Base-by-base conservation (phyloP, 2,797 vertebrate genomes). In the Channallabes apus region DNA sequence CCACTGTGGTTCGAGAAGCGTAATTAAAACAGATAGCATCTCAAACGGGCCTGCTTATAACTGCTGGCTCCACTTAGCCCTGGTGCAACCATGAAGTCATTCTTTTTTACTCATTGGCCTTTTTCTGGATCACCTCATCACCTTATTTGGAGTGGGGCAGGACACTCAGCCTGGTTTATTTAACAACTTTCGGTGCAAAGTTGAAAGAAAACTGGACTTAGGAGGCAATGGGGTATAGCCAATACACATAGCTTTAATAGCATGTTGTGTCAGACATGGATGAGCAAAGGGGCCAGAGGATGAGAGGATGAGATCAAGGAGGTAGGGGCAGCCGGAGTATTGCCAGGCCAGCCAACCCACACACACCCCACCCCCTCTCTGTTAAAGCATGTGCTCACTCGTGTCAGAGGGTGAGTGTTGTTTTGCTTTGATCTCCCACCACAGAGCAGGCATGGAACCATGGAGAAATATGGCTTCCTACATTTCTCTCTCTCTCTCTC, bases 71-170 rank as follows among this genome's bases (percentile, higher is more conserved):
- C 4, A 80, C 61, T 51, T 65, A 80, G 35, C 20, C 83, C 46
- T 79, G 65, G 71, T 2, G 9, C 29, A 51, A 62, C 46, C 11
- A 27, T 32, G 7, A 22, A 29, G 0, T 68, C 27, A 56, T 81
- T 59, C 68, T 75, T 59, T 35, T 82, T 51, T 46, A 80, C 29
- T 12, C 86, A 91, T 93, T 95, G 94, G 82, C 90, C 90, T 93
- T 80, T 88, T 91, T 95, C 94, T 94, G 87, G 62, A 90, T 92
- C 94, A 95, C 93, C 93, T 95, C 94, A 93, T 94, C 92, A 92
- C 90, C 92, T 38, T 65, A 54, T 51, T 2, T 87, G 89, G 89
- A 54, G 67, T 56, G 82, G 0, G 67, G 76, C 83, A 90, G 89
- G 54, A 88, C 17, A 88, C 87, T 20, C 90, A 85, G 92, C 82